Evolutionary conservation across 2,888 invertebrate genomes (phyloP).

Genomic region (Antitype chi): DNA sequence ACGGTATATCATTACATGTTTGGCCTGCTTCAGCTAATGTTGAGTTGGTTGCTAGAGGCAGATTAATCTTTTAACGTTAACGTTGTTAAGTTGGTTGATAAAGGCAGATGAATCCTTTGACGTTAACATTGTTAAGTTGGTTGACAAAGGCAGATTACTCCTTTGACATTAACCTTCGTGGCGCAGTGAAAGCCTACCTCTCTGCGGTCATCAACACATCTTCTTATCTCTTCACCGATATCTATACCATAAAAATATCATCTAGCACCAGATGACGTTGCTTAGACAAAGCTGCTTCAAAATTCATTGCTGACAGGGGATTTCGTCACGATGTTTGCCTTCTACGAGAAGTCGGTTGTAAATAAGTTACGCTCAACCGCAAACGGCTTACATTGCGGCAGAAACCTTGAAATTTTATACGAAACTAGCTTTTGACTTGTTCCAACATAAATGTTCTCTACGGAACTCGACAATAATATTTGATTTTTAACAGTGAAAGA

Average conservation of each 20-base stretch:
- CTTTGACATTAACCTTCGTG: background rate
- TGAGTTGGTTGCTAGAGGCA: background rate
- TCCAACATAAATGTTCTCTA: background rate
- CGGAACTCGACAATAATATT: too few species aligned
- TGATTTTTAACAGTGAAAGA: too few species aligned
- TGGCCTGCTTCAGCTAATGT: background rate
- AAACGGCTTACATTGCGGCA: background rate
- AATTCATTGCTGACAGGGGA: constrained; percentile 41
- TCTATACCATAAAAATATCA: background rate
- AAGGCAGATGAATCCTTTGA: background rate
- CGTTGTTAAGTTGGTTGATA: too few species aligned
- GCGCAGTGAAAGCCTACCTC: background rate
- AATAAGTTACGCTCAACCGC: constrained; percentile 29
- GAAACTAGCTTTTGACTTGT: background rate
- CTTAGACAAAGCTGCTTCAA: constrained; percentile 12
- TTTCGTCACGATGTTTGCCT: constrained; percentile 33
- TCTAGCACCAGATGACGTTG: background rate
- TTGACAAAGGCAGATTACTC: background rate
- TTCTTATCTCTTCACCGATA: background rate
- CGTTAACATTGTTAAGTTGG: background rate
- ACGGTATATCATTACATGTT: background rate
- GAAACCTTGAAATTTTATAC: background rate
- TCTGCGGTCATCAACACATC: background rate
- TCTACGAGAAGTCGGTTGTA: constrained; percentile 26
- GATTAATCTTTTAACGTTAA: background rate